phyloP scores from a whole-genome alignment of 1,140 invertebrate species.

The Periplaneta americana region DNA sequence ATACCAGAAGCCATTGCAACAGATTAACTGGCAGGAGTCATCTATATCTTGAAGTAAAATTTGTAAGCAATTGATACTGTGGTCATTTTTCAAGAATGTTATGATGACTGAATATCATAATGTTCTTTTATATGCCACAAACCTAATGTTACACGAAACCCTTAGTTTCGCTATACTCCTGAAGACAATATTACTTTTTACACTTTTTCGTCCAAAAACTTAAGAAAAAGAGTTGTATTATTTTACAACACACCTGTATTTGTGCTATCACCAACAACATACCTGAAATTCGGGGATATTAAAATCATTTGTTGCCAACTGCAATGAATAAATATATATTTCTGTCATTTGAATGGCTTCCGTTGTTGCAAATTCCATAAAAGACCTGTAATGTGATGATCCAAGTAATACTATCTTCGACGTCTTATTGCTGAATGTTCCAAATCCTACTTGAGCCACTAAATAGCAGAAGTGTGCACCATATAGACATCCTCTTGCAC shows the following conservation, averaged over 20 bases:
- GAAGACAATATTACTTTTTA: background rate
- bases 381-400: constrained; percentile 55
- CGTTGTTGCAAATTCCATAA: constrained; percentile 67
- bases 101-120: background rate
- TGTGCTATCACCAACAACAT: constrained; percentile 9
- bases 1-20: no score
- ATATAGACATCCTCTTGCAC: constrained; percentile 64
- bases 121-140: no score
- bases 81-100: background rate
- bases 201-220: background rate
- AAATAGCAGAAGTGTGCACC: constrained; percentile 94
- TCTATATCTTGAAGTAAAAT: no score
- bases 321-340: constrained; percentile 89
- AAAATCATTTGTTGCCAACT: constrained; percentile 70
- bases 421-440: constrained; percentile 50
- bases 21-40: no score
- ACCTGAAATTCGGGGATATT: constrained; percentile 66
- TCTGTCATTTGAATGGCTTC: constrained; percentile 90
- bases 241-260: background rate
- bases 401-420: constrained; percentile 76
- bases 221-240: no score
- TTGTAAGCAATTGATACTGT: background rate
- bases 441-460: constrained; percentile 75
- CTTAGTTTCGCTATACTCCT: background rate
- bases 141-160: background rate